Evolutionary conservation across 2,888 invertebrate species (phyloP), one percentile per base, ranked within the genome.

Genomic region (Operophtera brumata): DNA sequence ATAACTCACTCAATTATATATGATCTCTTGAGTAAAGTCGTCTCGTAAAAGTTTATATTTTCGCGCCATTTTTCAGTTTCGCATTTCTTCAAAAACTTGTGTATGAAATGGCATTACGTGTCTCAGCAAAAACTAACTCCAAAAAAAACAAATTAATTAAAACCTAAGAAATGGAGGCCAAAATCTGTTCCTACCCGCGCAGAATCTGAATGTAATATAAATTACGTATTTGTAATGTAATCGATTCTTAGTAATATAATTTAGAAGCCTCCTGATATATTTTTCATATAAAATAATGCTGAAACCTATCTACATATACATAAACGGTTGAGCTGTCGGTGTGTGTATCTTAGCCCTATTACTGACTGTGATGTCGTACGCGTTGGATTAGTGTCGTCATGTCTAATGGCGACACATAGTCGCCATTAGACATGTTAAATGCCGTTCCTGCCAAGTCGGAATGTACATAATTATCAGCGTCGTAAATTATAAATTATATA

Each of bases 341-440:
- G 57, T 60, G 45, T 52, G 44, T 59, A 57, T 65, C 63, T 66
- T 65, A 66, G 69, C 71, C 70, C 66, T 68, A 67, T 57, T 57
- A 61, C 67, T 69, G 71, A 73, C 78, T 78, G 78, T 78, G 78
- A 78, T 78, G 77, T 73, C 69, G 53, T 51, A 52, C 36, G 7
- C 11, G 45, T 46, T 62, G 52, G 62, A 57, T 59, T 61, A 60
- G 64, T 61, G 60, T 59, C 59, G 55, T 28, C 53, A 34, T 44
- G 26, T 44, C 28, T 43, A 14, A 37, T 50, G 52, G 51, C 54
- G 52, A 49, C 44, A 52, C 34, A 20, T 20, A 3, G 20, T 20
- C 30, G 12, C 13, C n/a, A n/a, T n/a, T n/a, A n/a, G n/a, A n/a
- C n/a, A n/a, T n/a, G n/a, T n/a, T n/a, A n/a, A n/a, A n/a, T n/a